Percentiles rank a stretch among this genome's conserved stretches.
Evolutionary conservation across 1,140 invertebrate species (phyloP).

Genomic region (Gerris buenoi): DNA sequence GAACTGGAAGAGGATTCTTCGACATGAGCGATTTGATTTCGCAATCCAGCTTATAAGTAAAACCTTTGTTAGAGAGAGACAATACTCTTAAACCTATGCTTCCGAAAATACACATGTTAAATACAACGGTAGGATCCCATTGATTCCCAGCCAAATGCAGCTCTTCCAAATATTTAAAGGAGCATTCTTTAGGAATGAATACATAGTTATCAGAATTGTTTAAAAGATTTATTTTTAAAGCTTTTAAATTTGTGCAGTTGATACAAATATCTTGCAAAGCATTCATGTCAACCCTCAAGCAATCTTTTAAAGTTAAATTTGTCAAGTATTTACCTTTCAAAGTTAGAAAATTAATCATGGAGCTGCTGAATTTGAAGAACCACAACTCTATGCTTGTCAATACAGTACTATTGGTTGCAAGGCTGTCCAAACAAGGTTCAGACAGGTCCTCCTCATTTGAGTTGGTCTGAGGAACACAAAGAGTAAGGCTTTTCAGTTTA

Average conservation of each 20-base stretch:
- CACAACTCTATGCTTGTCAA: background rate
- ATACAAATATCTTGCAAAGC: background rate
- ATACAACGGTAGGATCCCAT: conserved; percentile 3
- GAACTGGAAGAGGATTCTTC: background rate
- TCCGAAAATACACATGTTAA: conserved; percentile 3
- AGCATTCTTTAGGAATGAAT: background rate
- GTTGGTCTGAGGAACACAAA: background rate
- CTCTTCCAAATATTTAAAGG: conserved; percentile 3
- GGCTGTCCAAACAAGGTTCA: background rate
- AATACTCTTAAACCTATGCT: background rate
- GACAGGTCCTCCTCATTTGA: background rate
- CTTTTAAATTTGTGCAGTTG: conserved; percentile 6
- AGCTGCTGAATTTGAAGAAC: background rate
- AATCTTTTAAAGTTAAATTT: background rate
- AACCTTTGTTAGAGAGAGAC: background rate
- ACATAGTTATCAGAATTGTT: background rate
- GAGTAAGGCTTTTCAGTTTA: background rate
- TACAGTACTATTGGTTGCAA: background rate
- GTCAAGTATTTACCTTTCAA: conserved; percentile 1
- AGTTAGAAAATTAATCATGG: background rate
- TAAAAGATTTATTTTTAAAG: conserved; percentile 2
- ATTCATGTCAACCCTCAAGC: background rate
- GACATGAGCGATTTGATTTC: background rate
- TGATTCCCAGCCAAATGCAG: conserved; percentile 2
- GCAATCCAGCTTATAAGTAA: background rate